A percentile compares a stretch with the other conserved stretches of the same genome.
Conservation (phyloP, 2,888 invertebrate species). For the Dichetophora obliterata region DNA sequence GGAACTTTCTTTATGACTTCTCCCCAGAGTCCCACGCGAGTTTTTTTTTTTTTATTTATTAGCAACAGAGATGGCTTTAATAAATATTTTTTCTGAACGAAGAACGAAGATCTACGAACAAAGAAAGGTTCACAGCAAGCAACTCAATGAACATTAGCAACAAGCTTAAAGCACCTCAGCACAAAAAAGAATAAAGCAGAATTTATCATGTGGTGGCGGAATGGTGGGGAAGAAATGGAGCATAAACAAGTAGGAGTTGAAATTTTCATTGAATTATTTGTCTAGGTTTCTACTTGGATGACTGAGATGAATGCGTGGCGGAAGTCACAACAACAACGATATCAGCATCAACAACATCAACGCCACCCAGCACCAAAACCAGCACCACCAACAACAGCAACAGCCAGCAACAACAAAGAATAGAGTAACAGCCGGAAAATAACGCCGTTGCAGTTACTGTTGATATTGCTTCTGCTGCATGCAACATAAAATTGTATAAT, state of each 20-base stretch:
- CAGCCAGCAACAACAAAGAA: background rate
- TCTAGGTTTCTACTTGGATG: background rate
- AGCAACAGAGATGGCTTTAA: background rate
- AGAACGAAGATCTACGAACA: background rate
- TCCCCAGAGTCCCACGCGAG: no score
- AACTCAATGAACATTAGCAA: no score
- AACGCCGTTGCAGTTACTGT: no score
- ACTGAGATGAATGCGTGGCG: background rate
- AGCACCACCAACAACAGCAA: background rate
- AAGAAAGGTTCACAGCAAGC: background rate
- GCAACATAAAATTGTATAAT: no score
- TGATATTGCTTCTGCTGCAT: no score
- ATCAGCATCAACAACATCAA: background rate
- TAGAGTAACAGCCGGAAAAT: no score
- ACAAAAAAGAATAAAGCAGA: background rate
- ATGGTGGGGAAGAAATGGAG: background rate
- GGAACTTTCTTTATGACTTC: no score
- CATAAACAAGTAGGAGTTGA: background rate
- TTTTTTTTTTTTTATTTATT: background rate
- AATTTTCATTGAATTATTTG: slow-evolving; percentile 13
- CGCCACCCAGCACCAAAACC: background rate
- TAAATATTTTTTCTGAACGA: background rate
- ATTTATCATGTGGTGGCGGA: background rate
- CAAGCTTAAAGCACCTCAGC: background rate
- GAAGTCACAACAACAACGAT: background rate